A percentile compares a stretch with the other conserved stretches of the same genome.
These are phyloP conservation scores for Heterohyrax brucei DNA, from an alignment of 2,797 vertebrate genomes.

Conservation along the genomic window DNA sequence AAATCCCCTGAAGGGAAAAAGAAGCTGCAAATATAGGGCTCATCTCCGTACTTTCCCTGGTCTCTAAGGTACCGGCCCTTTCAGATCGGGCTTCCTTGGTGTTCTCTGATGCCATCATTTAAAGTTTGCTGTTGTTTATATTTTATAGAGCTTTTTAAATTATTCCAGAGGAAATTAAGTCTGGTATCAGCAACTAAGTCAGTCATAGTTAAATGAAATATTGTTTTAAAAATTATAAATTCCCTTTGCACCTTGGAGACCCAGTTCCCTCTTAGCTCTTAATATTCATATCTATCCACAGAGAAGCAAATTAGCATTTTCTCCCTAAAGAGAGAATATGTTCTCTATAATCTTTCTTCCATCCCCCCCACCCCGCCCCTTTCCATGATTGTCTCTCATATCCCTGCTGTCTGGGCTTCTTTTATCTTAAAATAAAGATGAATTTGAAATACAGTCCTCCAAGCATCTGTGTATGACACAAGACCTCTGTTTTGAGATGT, in stretches of 20 bases:
- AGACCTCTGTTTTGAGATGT: not conserved
- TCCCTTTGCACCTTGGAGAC: not conserved
- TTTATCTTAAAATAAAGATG: not conserved
- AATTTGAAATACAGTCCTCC: not conserved
- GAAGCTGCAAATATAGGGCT: not conserved
- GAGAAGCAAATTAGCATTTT: constrained; percentile 16
- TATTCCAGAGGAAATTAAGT: not conserved
- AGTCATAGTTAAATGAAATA: not conserved
- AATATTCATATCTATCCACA: not conserved
- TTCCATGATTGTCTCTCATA: not conserved
- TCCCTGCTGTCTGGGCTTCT: not conserved
- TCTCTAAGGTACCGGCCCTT: not conserved
- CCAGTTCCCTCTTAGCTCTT: not conserved
- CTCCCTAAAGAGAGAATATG: not conserved
- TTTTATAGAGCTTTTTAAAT: constrained; percentile 31
- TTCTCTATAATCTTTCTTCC: not conserved
- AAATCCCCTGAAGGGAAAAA: not conserved
- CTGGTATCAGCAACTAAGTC: not conserved
- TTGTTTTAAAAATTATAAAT: not conserved
- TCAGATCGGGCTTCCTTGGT: not conserved
- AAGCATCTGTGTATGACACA: not conserved
- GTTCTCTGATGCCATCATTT: not conserved
- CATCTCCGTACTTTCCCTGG: not conserved
- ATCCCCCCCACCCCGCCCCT: not conserved
- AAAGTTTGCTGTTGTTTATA: not conserved